These are phyloP conservation scores for Lordiphosa stackelbergi DNA, from an alignment of 1,140 invertebrate species.

Conservation along the genomic window DNA sequence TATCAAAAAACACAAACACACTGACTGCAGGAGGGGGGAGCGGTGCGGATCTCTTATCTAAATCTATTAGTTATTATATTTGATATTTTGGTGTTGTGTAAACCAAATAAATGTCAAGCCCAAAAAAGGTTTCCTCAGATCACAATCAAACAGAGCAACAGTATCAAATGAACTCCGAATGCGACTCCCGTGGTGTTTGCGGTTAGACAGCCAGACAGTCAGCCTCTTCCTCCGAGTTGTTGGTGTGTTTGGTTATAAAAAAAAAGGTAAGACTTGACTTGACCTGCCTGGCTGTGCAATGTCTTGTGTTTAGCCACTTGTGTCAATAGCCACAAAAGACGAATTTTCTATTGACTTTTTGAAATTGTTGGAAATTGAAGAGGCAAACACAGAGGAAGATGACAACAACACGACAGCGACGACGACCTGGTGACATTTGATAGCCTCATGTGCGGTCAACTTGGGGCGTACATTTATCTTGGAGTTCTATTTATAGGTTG, in stretches of 20 bases:
- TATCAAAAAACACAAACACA: slow-evolving; percentile 51
- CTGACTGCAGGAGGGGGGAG: too few species aligned
- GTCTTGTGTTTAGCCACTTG: slow-evolving; percentile 38
- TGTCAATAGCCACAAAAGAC: slow-evolving; percentile 48
- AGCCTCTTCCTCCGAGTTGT: slow-evolving; percentile 9
- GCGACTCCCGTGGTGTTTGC: slow-evolving; percentile 61
- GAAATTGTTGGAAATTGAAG: slow-evolving; percentile 26
- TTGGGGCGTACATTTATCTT: slow-evolving; percentile 41
- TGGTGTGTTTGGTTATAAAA: slow-evolving; percentile 39
- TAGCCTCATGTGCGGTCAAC: slow-evolving; percentile 45
- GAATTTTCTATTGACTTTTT: slow-evolving; percentile 52
- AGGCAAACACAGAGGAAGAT: slow-evolving; percentile 27
- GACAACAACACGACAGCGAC: slow-evolving; percentile 9
- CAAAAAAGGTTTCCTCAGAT: slow-evolving; percentile 62
- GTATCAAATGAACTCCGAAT: slow-evolving; percentile 60
- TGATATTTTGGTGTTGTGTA: slow-evolving; percentile 15
- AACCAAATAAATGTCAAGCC: slow-evolving; percentile 53
- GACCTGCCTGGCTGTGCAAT: slow-evolving; percentile 22
- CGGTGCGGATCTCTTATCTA: slow-evolving; percentile 20
- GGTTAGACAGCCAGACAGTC: slow-evolving; percentile 37
- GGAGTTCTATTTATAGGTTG: slow-evolving; percentile 39
- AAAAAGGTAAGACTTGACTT: slow-evolving; percentile 60
- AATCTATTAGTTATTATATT: slow-evolving; percentile 55
- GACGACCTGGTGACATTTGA: slow-evolving; percentile 56
- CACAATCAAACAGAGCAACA: slow-evolving; percentile 56